Evolutionary conservation across 2,797 vertebrate genomes (phyloP).

Genomic region (Smutsia temminckii): DNA sequence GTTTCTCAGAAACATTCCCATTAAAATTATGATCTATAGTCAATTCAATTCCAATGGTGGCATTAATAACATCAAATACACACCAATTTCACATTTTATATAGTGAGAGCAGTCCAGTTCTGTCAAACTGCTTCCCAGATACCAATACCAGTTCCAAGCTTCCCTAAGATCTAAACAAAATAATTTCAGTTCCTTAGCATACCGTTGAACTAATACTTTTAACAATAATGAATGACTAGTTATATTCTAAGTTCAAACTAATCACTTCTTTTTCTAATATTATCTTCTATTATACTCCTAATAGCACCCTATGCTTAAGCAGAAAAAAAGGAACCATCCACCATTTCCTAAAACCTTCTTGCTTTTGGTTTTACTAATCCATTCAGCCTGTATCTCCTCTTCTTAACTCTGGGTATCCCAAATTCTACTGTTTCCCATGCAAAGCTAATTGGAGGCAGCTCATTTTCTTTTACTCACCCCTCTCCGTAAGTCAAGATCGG

Average conservation of each 20-base stretch:
- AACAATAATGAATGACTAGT: constrained; percentile 22
- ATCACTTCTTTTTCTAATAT: neutral
- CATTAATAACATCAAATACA: constrained; percentile 51
- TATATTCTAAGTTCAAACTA: constrained; percentile 46
- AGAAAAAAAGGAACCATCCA: neutral
- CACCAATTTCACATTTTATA: neutral
- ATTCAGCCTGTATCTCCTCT: neutral
- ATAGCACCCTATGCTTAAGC: neutral
- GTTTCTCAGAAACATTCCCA: neutral
- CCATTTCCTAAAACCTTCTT: constrained; percentile 44
- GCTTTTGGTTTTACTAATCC: constrained; percentile 6
- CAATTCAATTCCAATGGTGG: constrained; percentile 40
- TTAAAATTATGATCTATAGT: constrained; percentile 45
- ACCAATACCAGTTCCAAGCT: constrained; percentile 47
- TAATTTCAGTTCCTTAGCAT: constrained; percentile 38
- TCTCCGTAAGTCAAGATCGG: constrained; percentile 1
- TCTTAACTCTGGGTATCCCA: neutral
- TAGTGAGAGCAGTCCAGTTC: constrained; percentile 10
- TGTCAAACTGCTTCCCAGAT: constrained; percentile 9
- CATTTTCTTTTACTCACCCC: constrained; percentile 12
- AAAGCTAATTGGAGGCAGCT: neutral
- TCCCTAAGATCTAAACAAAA: constrained; percentile 41
- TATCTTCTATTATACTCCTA: neutral
- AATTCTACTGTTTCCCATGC: constrained; percentile 6
- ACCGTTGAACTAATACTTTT: neutral